Base-by-base conservation (phyloP, 2,888 invertebrate genomes). In the Blera fallax region DNA sequence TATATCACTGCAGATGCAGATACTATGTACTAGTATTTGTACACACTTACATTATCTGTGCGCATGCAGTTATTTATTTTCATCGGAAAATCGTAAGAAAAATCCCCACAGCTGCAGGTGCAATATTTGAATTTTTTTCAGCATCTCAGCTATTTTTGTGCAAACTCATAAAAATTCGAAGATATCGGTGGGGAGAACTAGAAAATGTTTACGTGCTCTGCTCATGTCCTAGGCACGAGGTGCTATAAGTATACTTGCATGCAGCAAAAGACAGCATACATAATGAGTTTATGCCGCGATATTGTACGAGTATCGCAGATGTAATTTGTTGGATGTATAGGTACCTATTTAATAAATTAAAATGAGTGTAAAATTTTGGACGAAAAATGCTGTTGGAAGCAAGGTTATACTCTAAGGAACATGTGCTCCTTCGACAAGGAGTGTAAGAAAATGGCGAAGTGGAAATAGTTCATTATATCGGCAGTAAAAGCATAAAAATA, bases 61-160 rank as follows among this genome's bases (percentile, higher is more conserved):
- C 40, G 14, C 40, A 40, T 40, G 40, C 40, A 40, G 40, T 37
- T 11, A 43, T 43, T 43, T 48, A 48, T 48, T 40, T 60, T 29
- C 29, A 29, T 43, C 29, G 11, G 21, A 43, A 62, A 29, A 45
- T 62, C 27, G 5, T 5, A 62, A 62, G 27, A 62, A 27, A 43
- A 43, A 62, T 62, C 27, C 4, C 29, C 62, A 14, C 62, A 45
- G 43, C 65, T 67, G 65, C 65, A 67, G 65, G 65, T 67, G 65
- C 50, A 50, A 50, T 52, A 67, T 67, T 50, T 67, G 50, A 50
- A 67, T 52, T 67, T 67, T 67, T 67, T 52, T 67, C 50, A 65
- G 34, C 34, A 24, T 67, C 65, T 52, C 50, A 67, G 50, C 65
- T 67, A 52, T 64, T 64, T 64, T 18, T 48, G 48, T 32, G 18